Base-by-base conservation (phyloP, 2,113 vertebrate genomes). In the Hippocampus abdominalis region DNA sequence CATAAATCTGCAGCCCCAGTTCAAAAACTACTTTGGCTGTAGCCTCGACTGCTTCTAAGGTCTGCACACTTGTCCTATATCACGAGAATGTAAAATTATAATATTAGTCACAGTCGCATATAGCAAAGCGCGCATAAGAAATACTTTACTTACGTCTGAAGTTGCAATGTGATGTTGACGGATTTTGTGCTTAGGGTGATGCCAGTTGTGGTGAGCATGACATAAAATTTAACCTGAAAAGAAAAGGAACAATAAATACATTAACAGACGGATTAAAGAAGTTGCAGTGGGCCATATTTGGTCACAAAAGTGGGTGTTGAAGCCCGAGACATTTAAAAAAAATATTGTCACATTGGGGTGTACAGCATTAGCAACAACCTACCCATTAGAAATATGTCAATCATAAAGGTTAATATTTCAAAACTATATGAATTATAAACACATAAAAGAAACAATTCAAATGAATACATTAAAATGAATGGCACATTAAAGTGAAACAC, bases 1-100 rank as follows among this genome's bases (percentile, higher is more conserved):
- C 95, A 1, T 90, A 83, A 68, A 97, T 75, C 29, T 95, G 94
- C 68, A 98, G 89, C 77, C 94, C 88, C 77, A 98, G 86, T 83
- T 96, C 94, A 89, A 98, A 93, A 85, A 96, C 85, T 73, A 98
- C 94, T 92, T 91, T 94, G 76, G 95, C 95, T 44, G 86, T 91
- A 6, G 94, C 94, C 75, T 90, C 88, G 74, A 94, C 89, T 82
- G 92, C 81, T 74, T 84, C 79, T 76, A 91, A 90, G 86, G 76
- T 87, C 85, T 98, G 95, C 84, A 90, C 89, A 87, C 96, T 98
- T 81, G 94, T 94, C 89, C 96, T 98, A 74, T 65, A 87, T n/a
- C 64, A 77, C 25, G 75, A 61, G 4, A 61, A 68, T 10, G 73
- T 2, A 40, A 0, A 64, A 70, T 29, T 29, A 29, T 32, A 54